Percentiles rank a stretch among this genome's conserved stretches.
phyloP scores from a whole-genome alignment of 2,797 vertebrate species.

The Lacerta agilis region DNA sequence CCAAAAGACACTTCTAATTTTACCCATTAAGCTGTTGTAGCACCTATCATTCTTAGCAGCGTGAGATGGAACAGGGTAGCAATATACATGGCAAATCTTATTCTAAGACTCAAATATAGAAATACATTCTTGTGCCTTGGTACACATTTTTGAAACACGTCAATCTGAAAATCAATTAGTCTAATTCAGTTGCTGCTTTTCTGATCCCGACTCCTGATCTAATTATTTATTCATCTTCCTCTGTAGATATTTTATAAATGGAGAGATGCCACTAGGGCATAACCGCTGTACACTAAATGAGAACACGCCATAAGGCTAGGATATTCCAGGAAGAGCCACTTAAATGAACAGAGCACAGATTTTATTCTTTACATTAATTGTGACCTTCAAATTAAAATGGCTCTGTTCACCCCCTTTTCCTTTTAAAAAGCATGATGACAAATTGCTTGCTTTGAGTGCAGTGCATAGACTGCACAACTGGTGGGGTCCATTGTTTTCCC shows the following conservation, averaged over 20 bases:
- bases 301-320: constrained; percentile 46
- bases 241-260: constrained; percentile 47
- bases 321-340: constrained; percentile 40
- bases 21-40: background rate
- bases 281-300: constrained; percentile 32
- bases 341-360: background rate
- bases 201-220: constrained; percentile 64
- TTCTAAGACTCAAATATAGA: constrained; percentile 20
- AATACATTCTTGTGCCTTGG: constrained; percentile 51
- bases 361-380: constrained; percentile 21
- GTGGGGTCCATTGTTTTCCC: constrained; percentile 22
- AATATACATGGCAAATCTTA: constrained; percentile 51
- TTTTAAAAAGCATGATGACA: constrained; percentile 23
- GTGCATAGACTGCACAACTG: background rate
- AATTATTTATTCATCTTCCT: constrained; percentile 56
- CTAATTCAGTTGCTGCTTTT: constrained; percentile 58
- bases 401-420: constrained; percentile 13
- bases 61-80: constrained; percentile 16
- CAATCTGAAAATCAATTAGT: constrained; percentile 67
- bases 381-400: constrained; percentile 33
- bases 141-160: constrained; percentile 50
- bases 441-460: background rate
- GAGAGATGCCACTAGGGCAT: constrained; percentile 28
- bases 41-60: constrained; percentile 30
- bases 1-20: background rate